Conservation (phyloP, 2,797 vertebrate genomes). For the Danionella dracula region DNA sequence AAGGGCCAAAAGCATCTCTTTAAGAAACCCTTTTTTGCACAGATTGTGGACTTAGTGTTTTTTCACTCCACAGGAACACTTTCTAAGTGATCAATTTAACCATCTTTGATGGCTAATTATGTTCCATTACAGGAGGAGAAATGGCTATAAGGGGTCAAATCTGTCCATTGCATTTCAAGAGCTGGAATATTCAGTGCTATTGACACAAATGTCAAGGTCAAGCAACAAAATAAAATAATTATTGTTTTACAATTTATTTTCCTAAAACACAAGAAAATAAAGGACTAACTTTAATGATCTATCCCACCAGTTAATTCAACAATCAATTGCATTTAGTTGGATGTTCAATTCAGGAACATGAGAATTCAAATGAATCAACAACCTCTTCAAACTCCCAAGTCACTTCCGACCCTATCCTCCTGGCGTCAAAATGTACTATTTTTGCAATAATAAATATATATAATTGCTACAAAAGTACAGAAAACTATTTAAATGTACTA, state of each 20-base stretch:
- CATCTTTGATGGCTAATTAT: slow-evolving; percentile 27
- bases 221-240: no score
- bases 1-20: slow-evolving; percentile 19
- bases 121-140: background rate
- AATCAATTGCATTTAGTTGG: background rate
- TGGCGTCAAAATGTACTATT: background rate
- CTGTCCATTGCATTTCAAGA: background rate
- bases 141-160: background rate
- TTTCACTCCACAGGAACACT: slow-evolving; percentile 11
- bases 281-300: background rate
- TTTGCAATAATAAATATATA: background rate
- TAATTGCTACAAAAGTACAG: no score
- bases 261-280: background rate
- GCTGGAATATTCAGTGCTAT: background rate
- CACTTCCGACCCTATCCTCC: background rate
- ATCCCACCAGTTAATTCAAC: background rate
- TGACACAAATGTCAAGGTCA: background rate
- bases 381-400: background rate
- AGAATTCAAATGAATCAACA: background rate
- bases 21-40: slow-evolving; percentile 28
- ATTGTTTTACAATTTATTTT: background rate
- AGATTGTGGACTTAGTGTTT: slow-evolving; percentile 13
- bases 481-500: no score
- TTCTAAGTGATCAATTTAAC: slow-evolving; percentile 15
- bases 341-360: background rate